Conservation (phyloP, 2,797 vertebrate species). For the Pteropus rufus region DNA sequence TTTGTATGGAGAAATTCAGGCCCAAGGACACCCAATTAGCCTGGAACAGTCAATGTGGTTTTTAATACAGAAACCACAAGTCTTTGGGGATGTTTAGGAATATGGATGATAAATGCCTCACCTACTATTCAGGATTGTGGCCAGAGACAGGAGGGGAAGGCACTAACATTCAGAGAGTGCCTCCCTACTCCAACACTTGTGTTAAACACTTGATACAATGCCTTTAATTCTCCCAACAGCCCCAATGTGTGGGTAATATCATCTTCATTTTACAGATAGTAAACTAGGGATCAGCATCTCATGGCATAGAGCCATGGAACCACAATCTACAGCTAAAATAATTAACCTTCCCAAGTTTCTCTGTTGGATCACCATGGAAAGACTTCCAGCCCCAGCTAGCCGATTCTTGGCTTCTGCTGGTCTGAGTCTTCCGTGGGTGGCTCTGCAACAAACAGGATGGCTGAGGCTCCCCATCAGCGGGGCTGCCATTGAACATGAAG, state of each 20-base stretch:
- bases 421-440: slow-evolving; percentile 36
- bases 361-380: not conserved
- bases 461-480: not conserved
- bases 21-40: slow-evolving; percentile 53
- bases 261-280: not conserved
- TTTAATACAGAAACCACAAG: slow-evolving; percentile 55
- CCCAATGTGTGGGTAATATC: not conserved
- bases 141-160: not conserved
- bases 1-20: slow-evolving; percentile 8
- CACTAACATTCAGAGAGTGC: not conserved
- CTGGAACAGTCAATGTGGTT: not conserved
- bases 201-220: not conserved
- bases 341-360: slow-evolving; percentile 6
- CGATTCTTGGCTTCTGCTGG: not conserved
- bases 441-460: slow-evolving; percentile 13
- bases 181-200: not conserved
- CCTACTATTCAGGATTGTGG: not conserved
- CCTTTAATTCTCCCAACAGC: slow-evolving; percentile 16
- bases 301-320: not conserved
- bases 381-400: not conserved
- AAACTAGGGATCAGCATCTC: not conserved
- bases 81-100: slow-evolving; percentile 46
- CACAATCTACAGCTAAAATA: not conserved
- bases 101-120: slow-evolving; percentile 42
- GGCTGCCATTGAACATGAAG: slow-evolving; percentile 7